These are phyloP conservation scores for Corythornis madagascariensis DNA, from an alignment of 2,113 vertebrate genomes.

Conservation along the genomic window DNA sequence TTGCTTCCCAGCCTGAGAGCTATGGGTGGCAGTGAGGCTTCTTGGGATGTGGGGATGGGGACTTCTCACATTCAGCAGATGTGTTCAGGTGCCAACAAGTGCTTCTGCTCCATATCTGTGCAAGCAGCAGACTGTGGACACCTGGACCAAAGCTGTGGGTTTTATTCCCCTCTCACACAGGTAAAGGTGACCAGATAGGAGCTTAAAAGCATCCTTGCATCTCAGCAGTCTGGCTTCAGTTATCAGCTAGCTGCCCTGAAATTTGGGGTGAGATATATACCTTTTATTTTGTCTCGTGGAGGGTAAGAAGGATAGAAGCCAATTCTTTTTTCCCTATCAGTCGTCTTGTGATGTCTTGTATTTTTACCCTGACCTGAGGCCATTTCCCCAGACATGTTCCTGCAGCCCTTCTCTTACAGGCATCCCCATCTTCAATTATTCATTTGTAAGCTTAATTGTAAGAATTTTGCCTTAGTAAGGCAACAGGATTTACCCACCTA, in stretches of 20 bases:
- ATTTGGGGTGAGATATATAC: not conserved
- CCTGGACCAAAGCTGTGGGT: not conserved
- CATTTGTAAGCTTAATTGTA: not conserved
- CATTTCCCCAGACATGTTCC: not conserved
- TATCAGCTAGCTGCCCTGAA: not conserved
- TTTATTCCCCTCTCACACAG: not conserved
- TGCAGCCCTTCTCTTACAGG: not conserved
- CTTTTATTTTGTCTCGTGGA: not conserved
- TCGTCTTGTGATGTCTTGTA: not conserved
- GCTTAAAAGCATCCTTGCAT: not conserved
- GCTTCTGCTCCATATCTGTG: not conserved
- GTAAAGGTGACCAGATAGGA: not conserved
- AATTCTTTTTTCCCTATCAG: not conserved
- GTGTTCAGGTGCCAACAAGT: not conserved
- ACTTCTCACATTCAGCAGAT: not conserved
- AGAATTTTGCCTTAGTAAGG: not conserved
- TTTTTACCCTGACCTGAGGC: not conserved
- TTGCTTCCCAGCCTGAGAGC: not conserved
- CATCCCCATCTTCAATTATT: not conserved
- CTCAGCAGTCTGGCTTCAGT: not conserved
- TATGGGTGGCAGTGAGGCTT: not conserved
- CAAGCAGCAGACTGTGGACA: not conserved
- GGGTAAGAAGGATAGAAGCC: not conserved
- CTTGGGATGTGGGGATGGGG: fast-evolving
- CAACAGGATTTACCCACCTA: not conserved